These are phyloP conservation scores for Dissostichus mawsoni DNA, from an alignment of 2,113 vertebrate species.

Conservation along the genomic window DNA sequence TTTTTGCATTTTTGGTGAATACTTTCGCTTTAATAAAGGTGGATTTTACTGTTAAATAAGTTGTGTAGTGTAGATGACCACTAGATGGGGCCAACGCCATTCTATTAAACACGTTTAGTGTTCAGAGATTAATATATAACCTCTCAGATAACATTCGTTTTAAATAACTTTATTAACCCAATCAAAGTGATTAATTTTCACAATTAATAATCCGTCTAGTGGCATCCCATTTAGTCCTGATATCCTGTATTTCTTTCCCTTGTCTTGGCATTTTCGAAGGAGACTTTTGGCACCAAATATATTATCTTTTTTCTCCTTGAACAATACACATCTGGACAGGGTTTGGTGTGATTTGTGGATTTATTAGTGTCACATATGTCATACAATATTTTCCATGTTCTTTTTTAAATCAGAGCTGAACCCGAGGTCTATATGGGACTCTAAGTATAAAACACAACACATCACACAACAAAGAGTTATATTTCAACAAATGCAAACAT, in stretches of 20 bases:
- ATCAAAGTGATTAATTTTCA: neutral
- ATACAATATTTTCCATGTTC: conserved; percentile 2
- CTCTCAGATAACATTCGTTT: neutral
- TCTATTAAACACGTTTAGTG: neutral
- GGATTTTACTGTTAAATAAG: neutral
- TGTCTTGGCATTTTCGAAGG: neutral
- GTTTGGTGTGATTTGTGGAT: conserved; percentile 30
- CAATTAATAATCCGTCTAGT: neutral
- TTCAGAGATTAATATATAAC: too few relatives aligned
- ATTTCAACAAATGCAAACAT: neutral
- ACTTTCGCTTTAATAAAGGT: neutral
- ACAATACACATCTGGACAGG: conserved; percentile 38
- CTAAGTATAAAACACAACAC: too few relatives aligned
- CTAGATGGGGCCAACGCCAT: conserved; percentile 65
- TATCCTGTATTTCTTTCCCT: neutral
- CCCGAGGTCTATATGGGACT: too few relatives aligned
- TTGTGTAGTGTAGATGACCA: neutral
- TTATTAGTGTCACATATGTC: conserved; percentile 9
- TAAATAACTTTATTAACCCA: neutral
- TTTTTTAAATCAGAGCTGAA: neutral
- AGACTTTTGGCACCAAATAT: neutral
- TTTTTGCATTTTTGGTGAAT: too few relatives aligned
- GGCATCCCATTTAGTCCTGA: neutral
- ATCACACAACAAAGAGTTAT: neutral
- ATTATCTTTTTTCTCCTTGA: conserved; percentile 22